A percentile compares a stretch with the other conserved stretches of the same genome.
These are phyloP conservation scores for Nemotelus nigrinus DNA, from an alignment of 2,888 invertebrate species.

Conservation along the genomic window DNA sequence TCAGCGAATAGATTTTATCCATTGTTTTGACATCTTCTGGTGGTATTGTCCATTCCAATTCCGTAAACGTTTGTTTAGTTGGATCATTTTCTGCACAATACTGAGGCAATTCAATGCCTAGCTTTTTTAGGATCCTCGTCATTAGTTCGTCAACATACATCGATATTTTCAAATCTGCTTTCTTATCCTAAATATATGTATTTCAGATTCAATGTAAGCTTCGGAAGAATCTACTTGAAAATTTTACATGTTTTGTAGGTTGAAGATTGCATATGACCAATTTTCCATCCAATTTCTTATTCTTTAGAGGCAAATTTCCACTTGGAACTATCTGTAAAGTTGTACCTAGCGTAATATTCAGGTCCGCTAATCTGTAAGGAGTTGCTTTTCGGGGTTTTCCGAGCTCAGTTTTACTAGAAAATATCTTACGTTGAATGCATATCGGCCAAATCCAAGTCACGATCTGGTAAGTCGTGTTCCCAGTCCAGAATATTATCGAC, in stretches of 20 bases:
- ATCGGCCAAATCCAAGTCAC: conserved; percentile 84
- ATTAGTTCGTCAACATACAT: conserved; percentile 89
- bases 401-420: conserved; percentile 7
- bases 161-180: conserved; percentile 88
- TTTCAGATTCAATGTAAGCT: neutral
- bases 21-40: conserved; percentile 70
- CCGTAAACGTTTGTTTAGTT: conserved; percentile 67
- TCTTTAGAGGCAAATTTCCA: conserved; percentile 89
- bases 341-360: conserved; percentile 95
- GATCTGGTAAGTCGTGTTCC: conserved; percentile 92
- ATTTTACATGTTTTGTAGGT: conserved; percentile 92
- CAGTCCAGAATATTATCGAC: conserved; percentile 95
- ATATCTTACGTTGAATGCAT: conserved; percentile 75
- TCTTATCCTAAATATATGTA: conserved; percentile 77
- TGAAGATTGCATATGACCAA: conserved; percentile 96
- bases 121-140: conserved; percentile 75
- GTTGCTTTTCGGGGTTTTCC: neutral
- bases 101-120: conserved; percentile 78
- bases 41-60: conserved; percentile 78
- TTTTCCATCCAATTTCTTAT: conserved; percentile 85
- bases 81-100: conserved; percentile 76
- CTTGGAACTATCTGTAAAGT: conserved; percentile 97
- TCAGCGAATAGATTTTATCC: conserved; percentile 70
- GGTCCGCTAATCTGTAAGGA: conserved; percentile 84
- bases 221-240: conserved; percentile 18